Percentiles rank a stretch among this genome's conserved stretches.
phyloP scores from a whole-genome alignment of 2,888 invertebrate genomes.

The Pediacus dermestoides region DNA sequence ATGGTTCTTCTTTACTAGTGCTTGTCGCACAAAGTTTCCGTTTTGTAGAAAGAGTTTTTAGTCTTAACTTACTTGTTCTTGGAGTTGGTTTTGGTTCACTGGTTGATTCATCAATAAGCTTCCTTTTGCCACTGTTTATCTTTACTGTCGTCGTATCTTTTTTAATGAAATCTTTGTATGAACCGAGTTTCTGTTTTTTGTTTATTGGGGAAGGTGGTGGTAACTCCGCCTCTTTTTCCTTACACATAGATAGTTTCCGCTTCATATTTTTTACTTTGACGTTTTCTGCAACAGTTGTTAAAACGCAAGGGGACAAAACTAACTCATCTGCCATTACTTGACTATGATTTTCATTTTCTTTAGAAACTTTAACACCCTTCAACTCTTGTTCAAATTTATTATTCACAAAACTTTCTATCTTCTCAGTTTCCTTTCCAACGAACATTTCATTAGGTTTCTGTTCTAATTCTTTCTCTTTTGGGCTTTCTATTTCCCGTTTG shows the following conservation, averaged over 20 bases:
- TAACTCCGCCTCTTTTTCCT: conserved; percentile 29
- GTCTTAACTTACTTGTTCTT: conserved; percentile 41
- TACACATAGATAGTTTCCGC: conserved; percentile 49
- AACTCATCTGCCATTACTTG: conserved; percentile 14
- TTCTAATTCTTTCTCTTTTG: conserved; percentile 41
- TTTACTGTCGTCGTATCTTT: conserved; percentile 50
- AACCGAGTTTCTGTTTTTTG: conserved; percentile 41
- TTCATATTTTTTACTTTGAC: conserved; percentile 52
- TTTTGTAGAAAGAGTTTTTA: conserved; percentile 7
- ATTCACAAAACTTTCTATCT: background rate
- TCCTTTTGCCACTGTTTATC: conserved; percentile 51
- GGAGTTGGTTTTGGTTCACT: conserved; percentile 39
- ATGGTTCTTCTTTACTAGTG: conserved; percentile 21
- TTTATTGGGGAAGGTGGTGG: conserved; percentile 26
- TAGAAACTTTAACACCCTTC: conserved; percentile 13
- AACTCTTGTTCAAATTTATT: conserved; percentile 14
- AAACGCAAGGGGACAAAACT: conserved; percentile 37
- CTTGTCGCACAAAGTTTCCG: conserved; percentile 50
- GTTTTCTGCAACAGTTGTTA: conserved; percentile 47
- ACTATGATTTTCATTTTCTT: conserved; percentile 16
- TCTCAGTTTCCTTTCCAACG: conserved; percentile 14
- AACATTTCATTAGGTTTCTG: conserved; percentile 29
- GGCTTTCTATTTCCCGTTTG: conserved; percentile 49
- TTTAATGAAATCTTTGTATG: conserved; percentile 50
- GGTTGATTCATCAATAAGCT: conserved; percentile 45